Percentiles rank a stretch among this genome's conserved stretches.
These are phyloP conservation scores for Etia nguti DNA, from an alignment of 2,113 vertebrate species.

Conservation along the genomic window DNA sequence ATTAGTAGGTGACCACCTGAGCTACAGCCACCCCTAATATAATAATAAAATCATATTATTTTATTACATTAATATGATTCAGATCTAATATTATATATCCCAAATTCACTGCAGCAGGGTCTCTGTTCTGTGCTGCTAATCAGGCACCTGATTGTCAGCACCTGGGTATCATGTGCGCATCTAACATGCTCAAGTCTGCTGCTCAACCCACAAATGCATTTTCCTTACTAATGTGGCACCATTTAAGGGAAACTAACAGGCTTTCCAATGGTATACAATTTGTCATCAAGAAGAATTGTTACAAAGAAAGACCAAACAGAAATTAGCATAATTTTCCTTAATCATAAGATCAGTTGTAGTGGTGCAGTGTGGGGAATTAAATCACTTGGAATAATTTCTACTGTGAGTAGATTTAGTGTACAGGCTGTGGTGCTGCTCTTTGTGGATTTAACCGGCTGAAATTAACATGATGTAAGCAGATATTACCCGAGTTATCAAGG, in stretches of 20 bases:
- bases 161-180: not conserved
- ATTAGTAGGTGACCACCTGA: not conserved
- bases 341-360: not conserved
- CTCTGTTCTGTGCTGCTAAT: not conserved
- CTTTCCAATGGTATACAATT: not conserved
- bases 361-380: not conserved
- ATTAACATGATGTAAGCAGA: not conserved
- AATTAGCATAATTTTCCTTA: not conserved
- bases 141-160: rapidly evolving
- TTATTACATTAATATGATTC: not conserved
- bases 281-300: not conserved
- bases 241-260: rapidly evolving
- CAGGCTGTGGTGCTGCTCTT: too few relatives aligned
- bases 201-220: not conserved
- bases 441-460: not conserved
- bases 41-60: not conserved
- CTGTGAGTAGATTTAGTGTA: not conserved
- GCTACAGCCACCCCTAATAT: not conserved
- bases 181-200: not conserved
- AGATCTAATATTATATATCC: not conserved
- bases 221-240: not conserved
- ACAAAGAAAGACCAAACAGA: not conserved
- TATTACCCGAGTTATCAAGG: not conserved
- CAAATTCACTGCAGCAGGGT: rapidly evolving
- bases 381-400: not conserved